Evolutionary conservation across 2,888 invertebrate species (phyloP), one percentile per base, ranked within the genome.

Genomic region (Brassicogethes aeneus): DNA sequence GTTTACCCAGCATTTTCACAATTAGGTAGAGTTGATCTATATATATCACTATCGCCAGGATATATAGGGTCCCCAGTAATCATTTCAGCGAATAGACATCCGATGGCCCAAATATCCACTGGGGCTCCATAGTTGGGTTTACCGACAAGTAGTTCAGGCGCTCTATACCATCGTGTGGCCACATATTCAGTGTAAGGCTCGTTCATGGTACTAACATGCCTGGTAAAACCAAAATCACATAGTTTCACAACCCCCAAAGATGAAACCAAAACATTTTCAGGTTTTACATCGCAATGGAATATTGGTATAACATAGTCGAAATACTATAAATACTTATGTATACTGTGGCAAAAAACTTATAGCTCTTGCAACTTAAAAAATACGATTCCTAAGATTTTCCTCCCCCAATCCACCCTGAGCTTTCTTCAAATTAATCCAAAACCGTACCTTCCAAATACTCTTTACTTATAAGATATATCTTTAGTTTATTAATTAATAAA

Each of bases 141-240:
- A 1, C 87, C 87, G 0, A 91, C 84, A 10, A 91, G 72, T 10
- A 91, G 71, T 63, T 92, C 91, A 0, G 91, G 91, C 1, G 90
- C 87, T 40, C 91, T 70, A 69, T 91, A 92, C 56, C 56, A 56
- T 48, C 90, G 69, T 0, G 92, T 92, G 8, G 91, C 91, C 17
- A 91, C 90, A 62, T 91, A 91, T 67, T 90, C 91, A 41, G 87
- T 91, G 69, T 85, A 88, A 1, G 82, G 80, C 62, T 89, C 88
- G 1, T 85, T 84, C 2, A 80, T 74, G 0, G 75, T 73, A 1
- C 81, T 80, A 40, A 85, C 70, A 0, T 82, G 70, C 23, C 91
- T 72, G 0, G 91, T 90, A 60, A 91, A 91, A 1, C 92, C 91
- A 52, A 92, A 85, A 70, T 92, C 91, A 63, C 91, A 91, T n/a